Conservation (phyloP, 2,888 invertebrate genomes). For the Himalopsyche tibetana region DNA sequence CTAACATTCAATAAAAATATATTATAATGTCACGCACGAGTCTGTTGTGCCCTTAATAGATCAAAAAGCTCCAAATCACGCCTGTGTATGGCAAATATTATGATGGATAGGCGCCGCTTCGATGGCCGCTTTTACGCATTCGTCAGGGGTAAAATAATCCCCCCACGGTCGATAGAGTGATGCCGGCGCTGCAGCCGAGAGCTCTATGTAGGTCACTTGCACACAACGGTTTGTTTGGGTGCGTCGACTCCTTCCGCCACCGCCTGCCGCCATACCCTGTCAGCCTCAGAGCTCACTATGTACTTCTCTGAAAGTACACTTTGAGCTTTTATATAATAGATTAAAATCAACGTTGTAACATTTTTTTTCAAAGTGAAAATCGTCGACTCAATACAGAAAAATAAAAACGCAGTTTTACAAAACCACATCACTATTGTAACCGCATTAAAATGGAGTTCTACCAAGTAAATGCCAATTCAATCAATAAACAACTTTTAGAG, state of each 20-base stretch:
- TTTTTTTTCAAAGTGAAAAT: not conserved
- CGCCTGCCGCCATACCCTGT: slow-evolving; percentile 43
- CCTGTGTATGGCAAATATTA: not conserved
- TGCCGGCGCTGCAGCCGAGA: slow-evolving; percentile 41
- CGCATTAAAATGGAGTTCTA: too few relatives aligned
- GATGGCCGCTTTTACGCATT: slow-evolving; percentile 41
- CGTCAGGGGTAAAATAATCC: not conserved
- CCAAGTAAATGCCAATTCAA: too few relatives aligned
- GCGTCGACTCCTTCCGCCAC: slow-evolving; percentile 52
- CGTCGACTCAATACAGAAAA: too few relatives aligned
- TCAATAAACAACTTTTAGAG: too few relatives aligned
- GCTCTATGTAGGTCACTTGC: slow-evolving; percentile 65
- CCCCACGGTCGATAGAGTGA: slow-evolving; percentile 19
- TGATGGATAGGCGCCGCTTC: slow-evolving; percentile 5
- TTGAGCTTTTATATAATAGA: not conserved
- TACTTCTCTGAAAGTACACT: not conserved
- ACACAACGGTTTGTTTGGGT: slow-evolving; percentile 66
- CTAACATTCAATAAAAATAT: too few relatives aligned
- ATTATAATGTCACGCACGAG: too few relatives aligned
- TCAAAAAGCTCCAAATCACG: slow-evolving; percentile 12
- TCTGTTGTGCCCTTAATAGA: not conserved
- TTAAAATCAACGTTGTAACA: not conserved
- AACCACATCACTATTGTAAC: too few relatives aligned
- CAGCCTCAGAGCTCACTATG: slow-evolving; percentile 27
- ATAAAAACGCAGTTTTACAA: too few relatives aligned